Base-by-base conservation (phyloP, 2,797 vertebrate genomes). In the Molossus alvarezi region DNA sequence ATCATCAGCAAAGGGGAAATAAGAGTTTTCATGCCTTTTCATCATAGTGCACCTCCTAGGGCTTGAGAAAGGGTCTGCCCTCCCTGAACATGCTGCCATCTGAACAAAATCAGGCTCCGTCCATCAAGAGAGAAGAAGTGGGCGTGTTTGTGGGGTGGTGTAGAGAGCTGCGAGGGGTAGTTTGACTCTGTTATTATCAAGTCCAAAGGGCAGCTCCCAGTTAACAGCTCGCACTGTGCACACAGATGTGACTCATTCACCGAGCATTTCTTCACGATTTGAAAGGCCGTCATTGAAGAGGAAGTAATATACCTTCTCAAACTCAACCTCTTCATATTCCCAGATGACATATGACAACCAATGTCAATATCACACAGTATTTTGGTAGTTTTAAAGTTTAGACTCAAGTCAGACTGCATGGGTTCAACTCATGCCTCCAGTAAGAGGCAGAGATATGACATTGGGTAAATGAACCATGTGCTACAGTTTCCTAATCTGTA, bases 171-270 rank as follows among this genome's bases (percentile, higher is more conserved):
- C 57, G 48, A 17, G 25, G 41, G 83, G n/a, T 8, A 67, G 62
- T 41, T 45, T 41, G 29, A 48, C 8, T 48, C 27, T n/a, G 5
- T 20, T 80, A 11, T 62, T 62, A 88, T 60, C 77, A 64, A 9
- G 57, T 57, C 55, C 57, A 75, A 91, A 84, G 25, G 21, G 4
- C 33, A 88, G 5, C 41, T 58, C 55, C 64, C 14, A 53, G 33
- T 25, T 51, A 29, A 80, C 6, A 29, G 60, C 53, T 64, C 9
- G 3, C 17, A 5, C 57, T 51, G 7, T 33, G 20, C 21, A 67
- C 33, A 3, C 21, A 3, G 14, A 2, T n/a, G 6, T 9, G 23
- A 84, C 21, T 23, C 20, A 25, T 1, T 1, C 20, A 33, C 0
- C 45, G 33, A 80, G 33, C 29, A 6, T 80, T 37, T 72, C n/a